phyloP scores from a whole-genome alignment of 1,140 invertebrate genomes.

The Uloborus diversus region DNA sequence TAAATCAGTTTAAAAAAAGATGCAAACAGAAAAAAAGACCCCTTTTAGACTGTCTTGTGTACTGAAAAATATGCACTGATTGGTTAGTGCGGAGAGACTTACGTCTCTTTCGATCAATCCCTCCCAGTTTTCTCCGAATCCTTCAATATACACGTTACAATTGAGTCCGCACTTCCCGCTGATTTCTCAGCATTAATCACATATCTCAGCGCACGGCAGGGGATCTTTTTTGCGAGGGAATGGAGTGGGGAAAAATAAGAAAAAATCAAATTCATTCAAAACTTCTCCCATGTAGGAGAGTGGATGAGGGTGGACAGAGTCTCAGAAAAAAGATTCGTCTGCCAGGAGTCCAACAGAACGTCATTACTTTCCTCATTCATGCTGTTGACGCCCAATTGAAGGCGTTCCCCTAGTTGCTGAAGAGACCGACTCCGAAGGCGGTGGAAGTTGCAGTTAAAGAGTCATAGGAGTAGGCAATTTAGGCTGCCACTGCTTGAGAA shows the following conservation, averaged over 20 bases:
- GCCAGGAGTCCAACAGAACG: slow-evolving; percentile 35
- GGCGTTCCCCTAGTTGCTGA: slow-evolving; percentile 15
- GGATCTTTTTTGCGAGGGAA: not conserved
- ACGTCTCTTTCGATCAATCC: not conserved
- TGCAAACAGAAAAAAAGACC: too few species aligned
- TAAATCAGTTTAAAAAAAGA: too few species aligned
- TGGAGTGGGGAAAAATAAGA: not conserved
- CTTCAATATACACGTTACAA: not conserved
- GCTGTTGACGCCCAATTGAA: slow-evolving; percentile 24
- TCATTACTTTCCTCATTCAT: slow-evolving; percentile 25
- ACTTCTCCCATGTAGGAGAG: not conserved
- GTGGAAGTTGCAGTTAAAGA: not conserved
- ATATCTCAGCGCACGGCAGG: not conserved
- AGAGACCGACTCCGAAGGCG: not conserved
- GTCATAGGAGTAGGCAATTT: slow-evolving; percentile 28
- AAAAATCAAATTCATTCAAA: slow-evolving; percentile 12
- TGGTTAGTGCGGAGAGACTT: not conserved
- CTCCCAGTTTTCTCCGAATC: not conserved
- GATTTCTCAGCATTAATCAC: slow-evolving; percentile 30
- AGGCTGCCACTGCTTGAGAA: too few species aligned
- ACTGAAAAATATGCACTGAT: too few species aligned
- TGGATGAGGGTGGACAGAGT: not conserved
- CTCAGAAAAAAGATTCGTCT: not conserved
- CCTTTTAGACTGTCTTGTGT: too few species aligned
- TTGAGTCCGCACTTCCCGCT: not conserved